These are phyloP conservation scores for Sitta europaea DNA, from an alignment of 2,113 vertebrate genomes.

Conservation along the genomic window DNA sequence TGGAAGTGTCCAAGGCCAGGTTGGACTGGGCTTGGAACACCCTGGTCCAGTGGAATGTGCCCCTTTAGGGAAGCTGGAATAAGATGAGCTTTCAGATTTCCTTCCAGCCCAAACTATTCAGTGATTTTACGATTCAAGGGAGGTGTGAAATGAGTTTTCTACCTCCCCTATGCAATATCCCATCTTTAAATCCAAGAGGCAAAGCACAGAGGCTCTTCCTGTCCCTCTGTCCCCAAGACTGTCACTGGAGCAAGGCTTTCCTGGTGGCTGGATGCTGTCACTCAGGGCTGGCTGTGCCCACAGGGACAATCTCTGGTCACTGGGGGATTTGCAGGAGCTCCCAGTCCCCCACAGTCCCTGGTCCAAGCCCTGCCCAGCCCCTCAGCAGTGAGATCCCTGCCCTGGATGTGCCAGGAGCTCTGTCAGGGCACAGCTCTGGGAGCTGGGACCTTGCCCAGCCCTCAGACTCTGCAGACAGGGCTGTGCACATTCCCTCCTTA, in stretches of 20 bases:
- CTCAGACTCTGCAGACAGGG: not conserved
- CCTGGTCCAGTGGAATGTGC: not conserved
- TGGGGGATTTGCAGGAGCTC: not conserved
- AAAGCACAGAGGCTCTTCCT: not conserved
- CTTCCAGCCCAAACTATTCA: not conserved
- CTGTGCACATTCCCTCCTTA: not conserved
- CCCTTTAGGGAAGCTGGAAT: not conserved
- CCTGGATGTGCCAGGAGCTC: not conserved
- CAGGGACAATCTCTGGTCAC: not conserved
- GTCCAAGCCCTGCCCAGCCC: not conserved
- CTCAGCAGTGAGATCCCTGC: rapidly evolving
- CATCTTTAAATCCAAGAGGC: not conserved
- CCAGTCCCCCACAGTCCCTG: not conserved
- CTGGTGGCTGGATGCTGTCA: not conserved
- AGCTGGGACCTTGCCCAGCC: not conserved
- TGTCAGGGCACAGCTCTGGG: rapidly evolving
- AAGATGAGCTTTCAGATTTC: not conserved
- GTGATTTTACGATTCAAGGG: not conserved
- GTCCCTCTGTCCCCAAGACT: not conserved
- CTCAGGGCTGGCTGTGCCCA: not conserved
- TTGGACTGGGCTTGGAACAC: rapidly evolving
- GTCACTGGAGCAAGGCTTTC: rapidly evolving
- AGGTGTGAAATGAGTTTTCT: not conserved
- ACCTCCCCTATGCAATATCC: not conserved
- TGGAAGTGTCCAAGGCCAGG: not conserved